Base-by-base conservation (phyloP, 2,797 vertebrate species). In the Neosalanx taihuensis region DNA sequence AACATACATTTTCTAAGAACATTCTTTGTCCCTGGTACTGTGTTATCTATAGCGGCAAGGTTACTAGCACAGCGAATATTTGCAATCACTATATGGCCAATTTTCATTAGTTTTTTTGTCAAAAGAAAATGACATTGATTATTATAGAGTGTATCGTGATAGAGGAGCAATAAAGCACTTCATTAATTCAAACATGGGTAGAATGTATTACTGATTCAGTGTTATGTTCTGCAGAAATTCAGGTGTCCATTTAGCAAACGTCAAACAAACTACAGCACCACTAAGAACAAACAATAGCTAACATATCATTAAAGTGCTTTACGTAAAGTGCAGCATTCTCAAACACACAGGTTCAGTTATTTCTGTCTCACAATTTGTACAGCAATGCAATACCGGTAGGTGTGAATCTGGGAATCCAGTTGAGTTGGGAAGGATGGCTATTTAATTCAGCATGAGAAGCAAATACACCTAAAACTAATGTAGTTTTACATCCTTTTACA, bases 1-100 rank as follows among this genome's bases (percentile, higher is more conserved):
- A 64, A 41, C 46, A 60, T 64, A 56, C 66, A 63, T 63, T 74
- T 69, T 59, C 57, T 72, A 72, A 53, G 74, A 79, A 83, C 29
- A 26, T 68, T 76, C 62, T 68, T 86, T 79, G 81, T 79, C 80
- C 72, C 62, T 69, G 30, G 73, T 76, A 51, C 15, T 78, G 63
- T 73, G 85, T 85, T 76, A 85, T 83, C 84, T 84, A 68, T 77
- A 82, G 80, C 53, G 67, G 79, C 80, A 33, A 89, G 85, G 87
- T 86, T 82, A 84, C 69, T 82, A 67, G 64, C 72, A 86, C 51
- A 56, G 6, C 17, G 76, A 75, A 69, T 53, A 53, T 51, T 37
- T 35, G 35, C 31, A 15, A 75, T 76, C 75, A 49, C 61, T 67
- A 49, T 61, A 59, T 35, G 76, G 49, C 64, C 74, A 68, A 67